Evolutionary conservation across 2,113 vertebrate genomes (phyloP).

Genomic region (Aspiorhynchus laticeps): DNA sequence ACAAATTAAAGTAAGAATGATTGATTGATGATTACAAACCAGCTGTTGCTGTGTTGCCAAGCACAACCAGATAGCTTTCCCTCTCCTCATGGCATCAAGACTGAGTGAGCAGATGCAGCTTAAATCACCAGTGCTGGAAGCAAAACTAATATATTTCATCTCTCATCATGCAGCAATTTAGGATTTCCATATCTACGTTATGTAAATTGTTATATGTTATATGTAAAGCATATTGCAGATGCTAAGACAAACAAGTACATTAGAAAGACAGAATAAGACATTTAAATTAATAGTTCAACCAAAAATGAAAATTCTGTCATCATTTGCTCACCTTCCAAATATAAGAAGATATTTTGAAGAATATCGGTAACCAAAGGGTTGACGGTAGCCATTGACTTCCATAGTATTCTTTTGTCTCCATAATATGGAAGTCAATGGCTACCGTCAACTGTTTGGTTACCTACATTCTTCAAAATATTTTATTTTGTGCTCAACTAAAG

Average conservation of each 20-base stretch:
- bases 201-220: no score
- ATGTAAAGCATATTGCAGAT: neutral
- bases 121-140: slow-evolving; percentile 3
- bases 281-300: neutral
- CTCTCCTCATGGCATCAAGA: slow-evolving; percentile 10
- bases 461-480: no score
- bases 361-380: neutral
- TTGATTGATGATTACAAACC: slow-evolving; percentile 7
- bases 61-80: neutral
- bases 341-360: no score
- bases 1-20: neutral
- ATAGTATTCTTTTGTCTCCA: no score
- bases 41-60: slow-evolving; percentile 8
- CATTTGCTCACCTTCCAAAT: neutral
- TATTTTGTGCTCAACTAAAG: no score
- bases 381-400: neutral
- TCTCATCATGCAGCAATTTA: neutral
- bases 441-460: no score
- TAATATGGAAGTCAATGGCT: no score
- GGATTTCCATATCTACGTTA: neutral
- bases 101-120: neutral
- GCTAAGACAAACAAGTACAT: neutral
- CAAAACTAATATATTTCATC: neutral
- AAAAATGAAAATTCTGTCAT: neutral
- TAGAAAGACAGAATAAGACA: neutral